Base-by-base conservation (phyloP, 2,888 invertebrate species). In the Protonemura montana region DNA sequence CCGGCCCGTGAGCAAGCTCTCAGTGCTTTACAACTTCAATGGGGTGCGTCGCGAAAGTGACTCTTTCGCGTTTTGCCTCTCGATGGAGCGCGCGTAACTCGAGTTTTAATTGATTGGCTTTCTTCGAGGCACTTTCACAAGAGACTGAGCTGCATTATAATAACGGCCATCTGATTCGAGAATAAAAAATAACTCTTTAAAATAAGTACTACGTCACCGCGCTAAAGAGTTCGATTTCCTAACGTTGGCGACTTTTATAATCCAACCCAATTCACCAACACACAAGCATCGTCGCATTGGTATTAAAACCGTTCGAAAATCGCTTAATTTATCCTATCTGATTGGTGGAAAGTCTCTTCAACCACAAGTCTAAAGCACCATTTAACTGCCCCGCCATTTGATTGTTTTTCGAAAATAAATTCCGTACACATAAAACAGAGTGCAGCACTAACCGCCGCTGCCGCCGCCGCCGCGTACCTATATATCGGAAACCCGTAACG, bases 291-390 rank as follows among this genome's bases (percentile, higher is more conserved):
- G 7, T 21, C 59, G 16, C 3, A 59, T 59, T 21, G 59, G 21
- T 21, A 59, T 59, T 10, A 59, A 59, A 59, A 59, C 21, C 59
- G 59, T 59, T 21, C 16, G 59, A 59, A 59, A 59, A 59, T 59
- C 59, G 59, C 59, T 59, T 59, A 59, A 59, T 59, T 59, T 59
- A 59, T 59, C 59, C 59, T 59, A 59, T 59, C 59, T 59, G 59
- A 59, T 59, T 59, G 6, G 59, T 59, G 59, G 59, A 59, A 59
- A 59, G 59, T 21, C 59, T 59, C 59, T 59, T 59, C 59, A 59
- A 59, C 16, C 59, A 21, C 59, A 21, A 59, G 59, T 59, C 59
- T 59, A 21, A 59, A 59, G 59, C 59, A 59, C 59, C 59, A 59
- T 59, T 59, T 59, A 59, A 59, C 59, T 59, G 21, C 59, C 59